Percentiles rank a stretch among this genome's conserved stretches.
phyloP scores from a whole-genome alignment of 2,113 vertebrate genomes.

The Vidua chalybeata region DNA sequence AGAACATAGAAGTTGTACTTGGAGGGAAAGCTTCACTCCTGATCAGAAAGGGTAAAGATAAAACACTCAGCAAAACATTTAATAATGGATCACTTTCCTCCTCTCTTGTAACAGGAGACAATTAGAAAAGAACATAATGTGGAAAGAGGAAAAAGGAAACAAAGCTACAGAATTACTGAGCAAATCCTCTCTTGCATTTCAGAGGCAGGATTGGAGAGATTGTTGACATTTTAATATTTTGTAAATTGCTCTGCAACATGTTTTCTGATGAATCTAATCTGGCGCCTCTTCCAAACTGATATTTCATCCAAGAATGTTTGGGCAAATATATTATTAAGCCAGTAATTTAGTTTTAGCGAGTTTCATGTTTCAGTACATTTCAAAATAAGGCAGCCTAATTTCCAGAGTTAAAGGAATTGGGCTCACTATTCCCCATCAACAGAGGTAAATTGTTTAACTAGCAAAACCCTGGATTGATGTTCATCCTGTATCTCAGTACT shows the following conservation, averaged over 20 bases:
- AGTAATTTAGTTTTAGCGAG: slow-evolving; percentile 37
- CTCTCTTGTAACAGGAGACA: not conserved
- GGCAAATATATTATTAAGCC: slow-evolving; percentile 10
- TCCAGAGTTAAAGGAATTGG: not conserved
- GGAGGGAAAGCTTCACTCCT: not conserved
- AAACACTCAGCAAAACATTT: not conserved
- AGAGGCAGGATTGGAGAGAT: not conserved
- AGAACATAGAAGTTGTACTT: not conserved
- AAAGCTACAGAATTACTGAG: not conserved
- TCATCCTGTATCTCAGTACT: not conserved
- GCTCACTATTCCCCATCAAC: not conserved
- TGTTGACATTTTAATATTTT: slow-evolving; percentile 63
- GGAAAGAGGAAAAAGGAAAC: not conserved
- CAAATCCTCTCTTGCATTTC: slow-evolving; percentile 16
- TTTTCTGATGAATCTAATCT: slow-evolving; percentile 58
- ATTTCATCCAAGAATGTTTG: slow-evolving; percentile 35
- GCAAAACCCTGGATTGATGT: not conserved
- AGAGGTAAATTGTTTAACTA: slow-evolving; percentile 5
- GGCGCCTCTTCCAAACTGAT: not conserved
- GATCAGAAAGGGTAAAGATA: not conserved
- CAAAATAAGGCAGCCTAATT: not conserved
- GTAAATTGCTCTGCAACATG: slow-evolving; percentile 39
- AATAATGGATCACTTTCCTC: not conserved
- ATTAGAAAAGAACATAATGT: not conserved
- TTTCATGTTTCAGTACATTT: slow-evolving; percentile 15